These are phyloP conservation scores for Bhutanitis thaidina DNA, from an alignment of 2,888 invertebrate species.

Conservation along the genomic window DNA sequence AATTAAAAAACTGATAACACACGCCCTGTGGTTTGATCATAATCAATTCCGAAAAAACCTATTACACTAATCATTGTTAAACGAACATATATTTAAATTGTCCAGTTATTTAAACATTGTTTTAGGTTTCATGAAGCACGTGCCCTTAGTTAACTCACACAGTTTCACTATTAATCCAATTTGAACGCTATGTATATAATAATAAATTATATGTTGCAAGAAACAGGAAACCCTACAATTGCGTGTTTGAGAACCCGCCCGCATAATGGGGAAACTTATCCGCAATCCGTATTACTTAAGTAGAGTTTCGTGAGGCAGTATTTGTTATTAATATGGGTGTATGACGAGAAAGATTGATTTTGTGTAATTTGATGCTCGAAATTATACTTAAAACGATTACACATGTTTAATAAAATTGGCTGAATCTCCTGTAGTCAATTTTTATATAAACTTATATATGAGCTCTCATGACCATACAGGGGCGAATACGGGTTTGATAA, in stretches of 20 bases:
- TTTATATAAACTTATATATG: no score
- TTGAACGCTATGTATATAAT: not conserved
- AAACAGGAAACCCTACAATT: not conserved
- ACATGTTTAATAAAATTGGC: no score
- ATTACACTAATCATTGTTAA: conserved; percentile 24
- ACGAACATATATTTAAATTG: conserved; percentile 17
- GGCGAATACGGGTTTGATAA: no score
- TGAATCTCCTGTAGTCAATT: conserved; percentile 4
- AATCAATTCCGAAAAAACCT: conserved; percentile 37
- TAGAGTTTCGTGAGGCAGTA: conserved; percentile 1
- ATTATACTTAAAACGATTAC: conserved; percentile 4
- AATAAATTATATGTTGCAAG: not conserved
- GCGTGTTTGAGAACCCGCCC: conserved; percentile 8
- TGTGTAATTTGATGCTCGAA: conserved; percentile 6
- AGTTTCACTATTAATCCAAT: not conserved
- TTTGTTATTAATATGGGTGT: not conserved
- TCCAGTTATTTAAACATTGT: conserved; percentile 7
- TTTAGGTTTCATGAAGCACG: conserved; percentile 9
- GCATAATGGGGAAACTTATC: conserved; percentile 8
- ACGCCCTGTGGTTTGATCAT: conserved; percentile 13
- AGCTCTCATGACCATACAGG: no score
- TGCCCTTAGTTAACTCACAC: conserved; percentile 5
- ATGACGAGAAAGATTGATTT: conserved; percentile 6
- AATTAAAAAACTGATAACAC: conserved; percentile 6
- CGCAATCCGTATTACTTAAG: not conserved